A percentile compares a stretch with the other conserved stretches of the same genome.
These are phyloP conservation scores for Erythrocercus mccallii DNA, from an alignment of 2,113 vertebrate genomes.

Conservation along the genomic window DNA sequence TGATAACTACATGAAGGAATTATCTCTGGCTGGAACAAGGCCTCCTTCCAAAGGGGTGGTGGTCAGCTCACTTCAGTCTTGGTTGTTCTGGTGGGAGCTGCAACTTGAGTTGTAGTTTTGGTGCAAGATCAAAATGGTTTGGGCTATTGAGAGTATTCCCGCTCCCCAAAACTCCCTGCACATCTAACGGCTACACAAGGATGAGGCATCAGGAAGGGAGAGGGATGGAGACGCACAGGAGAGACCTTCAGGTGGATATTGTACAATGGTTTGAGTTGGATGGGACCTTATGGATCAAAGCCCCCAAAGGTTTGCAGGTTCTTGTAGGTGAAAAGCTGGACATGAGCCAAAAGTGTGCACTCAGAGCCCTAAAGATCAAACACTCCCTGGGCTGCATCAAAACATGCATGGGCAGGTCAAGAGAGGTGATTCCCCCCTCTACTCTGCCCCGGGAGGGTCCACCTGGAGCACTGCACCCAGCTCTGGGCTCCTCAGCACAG, in stretches of 20 bases:
- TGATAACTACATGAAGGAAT: neutral
- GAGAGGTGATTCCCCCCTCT: neutral
- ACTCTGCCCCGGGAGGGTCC: neutral
- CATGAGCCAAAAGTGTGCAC: neutral
- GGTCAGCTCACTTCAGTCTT: neutral
- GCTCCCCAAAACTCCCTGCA: neutral
- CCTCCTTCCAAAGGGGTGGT: accelerated
- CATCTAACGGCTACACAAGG: too few relatives aligned
- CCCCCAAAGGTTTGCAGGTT: neutral
- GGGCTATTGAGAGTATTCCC: neutral
- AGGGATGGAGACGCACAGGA: neutral
- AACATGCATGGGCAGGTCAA: neutral
- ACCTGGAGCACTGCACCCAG: neutral
- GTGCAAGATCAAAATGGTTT: neutral
- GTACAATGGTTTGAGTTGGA: neutral
- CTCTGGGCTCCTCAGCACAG: neutral
- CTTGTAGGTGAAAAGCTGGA: neutral
- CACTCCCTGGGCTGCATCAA: neutral
- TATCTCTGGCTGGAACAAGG: neutral
- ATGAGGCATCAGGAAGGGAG: neutral
- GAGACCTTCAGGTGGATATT: neutral
- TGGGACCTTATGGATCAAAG: neutral
- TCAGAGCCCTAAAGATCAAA: neutral
- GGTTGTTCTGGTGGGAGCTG: neutral
- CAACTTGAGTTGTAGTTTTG: neutral